Evolutionary conservation across 2,113 vertebrate species (phyloP), one percentile per base, ranked within the genome.

Genomic region (Rhegmatorhina hoffmannsi): DNA sequence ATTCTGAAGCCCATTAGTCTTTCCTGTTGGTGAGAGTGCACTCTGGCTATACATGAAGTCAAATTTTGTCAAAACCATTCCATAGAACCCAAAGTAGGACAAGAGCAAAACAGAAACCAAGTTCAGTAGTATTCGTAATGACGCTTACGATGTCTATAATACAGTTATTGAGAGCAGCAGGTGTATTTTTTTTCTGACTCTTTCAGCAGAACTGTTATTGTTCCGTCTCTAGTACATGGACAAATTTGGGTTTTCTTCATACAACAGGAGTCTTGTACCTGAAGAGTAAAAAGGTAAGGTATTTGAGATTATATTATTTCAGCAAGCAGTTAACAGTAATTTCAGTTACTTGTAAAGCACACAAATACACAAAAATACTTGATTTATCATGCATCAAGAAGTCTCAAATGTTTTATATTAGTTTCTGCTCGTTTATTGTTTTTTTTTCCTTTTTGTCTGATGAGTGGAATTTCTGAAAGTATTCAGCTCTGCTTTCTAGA

Each of bases 401-500:
- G 34, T 66, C 64, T 95, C 50, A 56, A 46, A 77, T 73, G 40
- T 56, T 63, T 94, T 81, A 14, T 67, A 64, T 67, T 12, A n/a
- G 25, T 80, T 92, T 36, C 21, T 83, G 40, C 50, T 91, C 40
- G 13, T 46, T 86, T 9, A 21, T 26, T 55, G 29, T 6, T 46
- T 84, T 59, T 59, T 83, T 90, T 38, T 0, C 16, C 2, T 80
- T 94, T 88, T 69, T 62, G 26, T 80, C 55, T 86, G 58, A 93
- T 36, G 84, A 69, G 46, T 89, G 33, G 40, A 89, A 96, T 92
- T 93, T 94, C 28, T 93, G 74, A 46, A 91, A 66, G 8, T 33
- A 79, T 90, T 90, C 20, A 70, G 46, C 83, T 92, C 52, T 91
- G 66, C 40, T 89, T 94, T 91, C 81, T 95, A 93, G 78, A 83